Evolutionary conservation across 2,797 vertebrate species (phyloP).

Genomic region (Triplophysa bombifrons): DNA sequence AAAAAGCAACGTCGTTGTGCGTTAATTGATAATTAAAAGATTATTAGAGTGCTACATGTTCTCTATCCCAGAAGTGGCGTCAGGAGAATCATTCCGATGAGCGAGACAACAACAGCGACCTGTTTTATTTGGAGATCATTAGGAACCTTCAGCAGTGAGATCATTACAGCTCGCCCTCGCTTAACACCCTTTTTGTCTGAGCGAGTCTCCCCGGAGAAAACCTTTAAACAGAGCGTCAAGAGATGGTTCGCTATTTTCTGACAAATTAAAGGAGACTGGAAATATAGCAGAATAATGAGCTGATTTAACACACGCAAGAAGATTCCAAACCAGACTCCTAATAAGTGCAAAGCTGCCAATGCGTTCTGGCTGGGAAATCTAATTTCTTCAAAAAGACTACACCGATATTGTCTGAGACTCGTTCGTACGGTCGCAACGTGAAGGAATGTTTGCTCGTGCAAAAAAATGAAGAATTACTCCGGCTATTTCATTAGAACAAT

Average conservation of each 20-base stretch:
- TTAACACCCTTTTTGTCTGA: slow-evolving; percentile 47
- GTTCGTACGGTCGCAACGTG: not conserved
- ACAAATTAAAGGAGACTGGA: slow-evolving; percentile 48
- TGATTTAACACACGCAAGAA: slow-evolving; percentile 41
- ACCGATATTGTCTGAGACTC: not conserved
- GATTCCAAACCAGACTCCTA: slow-evolving; percentile 33
- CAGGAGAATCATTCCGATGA: slow-evolving; percentile 5
- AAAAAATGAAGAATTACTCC: slow-evolving; percentile 12
- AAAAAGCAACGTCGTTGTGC: not conserved
- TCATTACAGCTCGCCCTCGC: slow-evolving; percentile 53
- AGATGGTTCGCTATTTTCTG: slow-evolving; percentile 29
- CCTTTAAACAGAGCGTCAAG: slow-evolving; percentile 44
- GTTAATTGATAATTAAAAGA: slow-evolving; percentile 37
- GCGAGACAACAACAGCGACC: slow-evolving; percentile 13
- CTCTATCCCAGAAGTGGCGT: slow-evolving; percentile 16
- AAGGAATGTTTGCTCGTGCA: slow-evolving; percentile 8
- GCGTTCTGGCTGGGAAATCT: slow-evolving; percentile 31
- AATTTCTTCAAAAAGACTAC: slow-evolving; percentile 38
- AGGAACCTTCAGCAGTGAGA: slow-evolving; percentile 45
- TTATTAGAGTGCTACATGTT: slow-evolving; percentile 3
- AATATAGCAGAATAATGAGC: slow-evolving; percentile 48
- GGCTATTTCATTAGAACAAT: slow-evolving; percentile 24
- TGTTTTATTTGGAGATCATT: slow-evolving; percentile 54
- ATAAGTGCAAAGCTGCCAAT: slow-evolving; percentile 35
- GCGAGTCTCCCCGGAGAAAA: slow-evolving; percentile 49